Base-by-base conservation (phyloP, 2,113 vertebrate genomes). In the Eupsittula cactorum region DNA sequence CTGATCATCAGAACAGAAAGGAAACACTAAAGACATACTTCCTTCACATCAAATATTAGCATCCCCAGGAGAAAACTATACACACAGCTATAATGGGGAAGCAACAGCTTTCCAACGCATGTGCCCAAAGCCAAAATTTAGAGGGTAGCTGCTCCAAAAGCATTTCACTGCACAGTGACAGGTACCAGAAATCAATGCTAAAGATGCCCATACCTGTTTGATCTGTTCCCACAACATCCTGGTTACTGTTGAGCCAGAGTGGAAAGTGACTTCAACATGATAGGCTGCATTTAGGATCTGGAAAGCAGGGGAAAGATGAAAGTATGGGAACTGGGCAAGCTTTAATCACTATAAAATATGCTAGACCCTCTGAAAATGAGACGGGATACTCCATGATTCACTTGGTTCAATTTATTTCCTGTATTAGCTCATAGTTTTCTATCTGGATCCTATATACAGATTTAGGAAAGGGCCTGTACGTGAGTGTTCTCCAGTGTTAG, bases 221-320 rank as follows among this genome's bases (percentile, higher is more conserved):
- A 99, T 99, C 97, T 99, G 99, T 64, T 99, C 99, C 99, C 99
- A 99, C 35, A 99, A 98, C 94, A 99, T 98, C 90, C 99, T 98
- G 15, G 99, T 99, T 44, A 99, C 99, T 0, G 99, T 99, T 1
- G 99, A 99, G 90, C 99, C 99, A 0, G 99, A 99, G 96, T 99
- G 99, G 96, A 99, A 99, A 2, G 99, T 99, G 88, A 99, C 99
- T 97, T 99, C 99, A 70, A 99, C 99, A 4, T 99, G 99, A 96
- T 99, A 99, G 64, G 99, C 99, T 24, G 99, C 99, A 64, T 99
- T 99, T 93, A 99, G 97, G 71, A 99, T 99, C 99, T 99, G 97
- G 37, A 89, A 93, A 82, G 42, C 27, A 88, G 8, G 13, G 21
- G 42, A 39, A 49, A 84, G 23, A 67, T 3, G 13, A 3, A 41